Conservation (phyloP, 1,140 invertebrate species). For the Nixonia krombeini region DNA sequence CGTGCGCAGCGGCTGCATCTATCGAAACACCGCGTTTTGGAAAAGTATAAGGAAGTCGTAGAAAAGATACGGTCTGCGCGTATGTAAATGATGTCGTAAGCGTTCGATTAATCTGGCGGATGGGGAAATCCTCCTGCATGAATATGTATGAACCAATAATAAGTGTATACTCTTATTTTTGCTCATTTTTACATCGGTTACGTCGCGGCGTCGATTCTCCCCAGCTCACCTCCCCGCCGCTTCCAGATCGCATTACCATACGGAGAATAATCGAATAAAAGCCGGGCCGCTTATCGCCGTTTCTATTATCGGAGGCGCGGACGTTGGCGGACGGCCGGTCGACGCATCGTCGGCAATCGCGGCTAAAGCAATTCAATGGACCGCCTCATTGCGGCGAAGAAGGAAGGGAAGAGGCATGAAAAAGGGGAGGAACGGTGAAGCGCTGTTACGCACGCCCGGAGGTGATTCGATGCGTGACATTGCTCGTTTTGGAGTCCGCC, state of each 20-base stretch:
- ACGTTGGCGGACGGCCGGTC: no score
- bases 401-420: conserved; percentile 27
- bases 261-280: no score
- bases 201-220: no score
- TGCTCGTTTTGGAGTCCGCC: conserved; percentile 56
- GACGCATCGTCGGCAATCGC: no score
- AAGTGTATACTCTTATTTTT: no score
- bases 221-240: no score
- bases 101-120: neutral
- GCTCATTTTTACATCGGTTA: no score
- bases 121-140: conserved; percentile 8
- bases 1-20: no score
- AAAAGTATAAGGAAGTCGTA: conserved; percentile 5
- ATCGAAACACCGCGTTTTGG: no score
- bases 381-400: conserved; percentile 39
- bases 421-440: conserved; percentile 40
- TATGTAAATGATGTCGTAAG: conserved; percentile 17
- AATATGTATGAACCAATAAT: conserved; percentile 5
- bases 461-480: conserved; percentile 65
- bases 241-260: no score
- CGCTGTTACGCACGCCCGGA: conserved; percentile 51
- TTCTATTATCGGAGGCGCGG: no score
- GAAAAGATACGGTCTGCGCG: conserved; percentile 1
- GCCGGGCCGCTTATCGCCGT: no score
- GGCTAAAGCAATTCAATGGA: conserved; percentile 44